Evolutionary conservation across 1,140 invertebrate genomes (phyloP).

Genomic region (Aphaenogaster floridana): DNA sequence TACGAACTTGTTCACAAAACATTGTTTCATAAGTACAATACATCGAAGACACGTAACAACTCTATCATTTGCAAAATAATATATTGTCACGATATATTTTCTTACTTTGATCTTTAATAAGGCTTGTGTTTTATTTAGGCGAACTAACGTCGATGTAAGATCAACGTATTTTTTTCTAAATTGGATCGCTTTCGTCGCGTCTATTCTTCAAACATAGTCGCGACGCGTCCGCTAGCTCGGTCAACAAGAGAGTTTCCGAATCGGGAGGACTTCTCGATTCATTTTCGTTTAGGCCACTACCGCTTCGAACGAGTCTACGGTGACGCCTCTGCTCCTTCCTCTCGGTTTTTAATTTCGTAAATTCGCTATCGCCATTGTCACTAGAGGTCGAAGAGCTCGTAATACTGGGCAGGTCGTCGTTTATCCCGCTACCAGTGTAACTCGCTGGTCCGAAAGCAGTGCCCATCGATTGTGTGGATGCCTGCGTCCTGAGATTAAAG

Average conservation of each 20-base stretch:
- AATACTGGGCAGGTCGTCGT: slow-evolving; percentile 67
- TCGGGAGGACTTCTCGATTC: slow-evolving; percentile 65
- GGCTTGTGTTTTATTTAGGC: neutral
- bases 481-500: slow-evolving; percentile 67
- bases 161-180: slow-evolving; percentile 44
- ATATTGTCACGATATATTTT: neutral
- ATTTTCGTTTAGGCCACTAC: slow-evolving; percentile 76
- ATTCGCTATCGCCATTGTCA: slow-evolving; percentile 85
- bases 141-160: slow-evolving; percentile 31
- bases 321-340: slow-evolving; percentile 86
- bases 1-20: neutral
- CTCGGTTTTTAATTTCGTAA: slow-evolving; percentile 86
- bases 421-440: slow-evolving; percentile 54
- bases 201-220: slow-evolving; percentile 28
- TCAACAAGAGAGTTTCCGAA: slow-evolving; percentile 76
- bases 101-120: slow-evolving; percentile 9
- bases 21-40: slow-evolving; percentile 25
- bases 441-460: slow-evolving; percentile 69
- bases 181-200: neutral
- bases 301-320: slow-evolving; percentile 85
- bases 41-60: slow-evolving; percentile 8
- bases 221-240: slow-evolving; percentile 77
- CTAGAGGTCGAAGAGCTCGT: slow-evolving; percentile 65
- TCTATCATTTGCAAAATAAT: neutral
- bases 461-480: slow-evolving; percentile 70